These are phyloP conservation scores for Drosophila quinaria DNA, from an alignment of 2,888 invertebrate genomes.

Conservation along the genomic window DNA sequence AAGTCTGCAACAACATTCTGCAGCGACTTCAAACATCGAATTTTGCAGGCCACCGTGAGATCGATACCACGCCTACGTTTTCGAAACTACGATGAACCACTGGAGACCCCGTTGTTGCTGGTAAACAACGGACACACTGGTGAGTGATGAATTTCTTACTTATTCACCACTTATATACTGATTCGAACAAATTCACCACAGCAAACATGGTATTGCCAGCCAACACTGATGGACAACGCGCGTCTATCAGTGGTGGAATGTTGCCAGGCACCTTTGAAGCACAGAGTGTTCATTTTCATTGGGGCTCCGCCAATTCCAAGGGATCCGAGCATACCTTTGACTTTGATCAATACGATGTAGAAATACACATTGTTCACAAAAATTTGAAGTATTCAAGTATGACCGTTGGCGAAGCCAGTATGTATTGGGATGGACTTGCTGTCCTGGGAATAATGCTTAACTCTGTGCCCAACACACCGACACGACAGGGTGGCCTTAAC, in stretches of 20 bases:
- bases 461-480: slow-evolving; percentile 64
- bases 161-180: too few species aligned
- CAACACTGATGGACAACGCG: slow-evolving; percentile 42
- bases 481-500: slow-evolving; percentile 45
- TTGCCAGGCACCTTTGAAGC: slow-evolving; percentile 69
- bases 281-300: slow-evolving; percentile 88
- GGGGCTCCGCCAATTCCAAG: slow-evolving; percentile 89
- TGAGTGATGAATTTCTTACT: slow-evolving; percentile 29
- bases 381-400: slow-evolving; percentile 87
- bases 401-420: slow-evolving; percentile 85
- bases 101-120: slow-evolving; percentile 87
- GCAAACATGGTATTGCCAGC: slow-evolving; percentile 58
- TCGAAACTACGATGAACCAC: slow-evolving; percentile 87
- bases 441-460: slow-evolving; percentile 89
- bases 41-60: slow-evolving; percentile 38
- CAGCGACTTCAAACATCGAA: neutral
- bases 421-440: slow-evolving; percentile 87
- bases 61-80: slow-evolving; percentile 61
- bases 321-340: slow-evolving; percentile 87
- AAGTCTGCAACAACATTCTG: neutral
- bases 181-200: slow-evolving; percentile 7
- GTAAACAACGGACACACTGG: slow-evolving; percentile 90
- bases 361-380: slow-evolving; percentile 90
- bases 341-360: slow-evolving; percentile 87
- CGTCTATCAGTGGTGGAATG: slow-evolving; percentile 70